Percentiles rank a stretch among this genome's conserved stretches.
Evolutionary conservation across 2,797 vertebrate genomes (phyloP).

Genomic region (Sarcophilus harrisii): DNA sequence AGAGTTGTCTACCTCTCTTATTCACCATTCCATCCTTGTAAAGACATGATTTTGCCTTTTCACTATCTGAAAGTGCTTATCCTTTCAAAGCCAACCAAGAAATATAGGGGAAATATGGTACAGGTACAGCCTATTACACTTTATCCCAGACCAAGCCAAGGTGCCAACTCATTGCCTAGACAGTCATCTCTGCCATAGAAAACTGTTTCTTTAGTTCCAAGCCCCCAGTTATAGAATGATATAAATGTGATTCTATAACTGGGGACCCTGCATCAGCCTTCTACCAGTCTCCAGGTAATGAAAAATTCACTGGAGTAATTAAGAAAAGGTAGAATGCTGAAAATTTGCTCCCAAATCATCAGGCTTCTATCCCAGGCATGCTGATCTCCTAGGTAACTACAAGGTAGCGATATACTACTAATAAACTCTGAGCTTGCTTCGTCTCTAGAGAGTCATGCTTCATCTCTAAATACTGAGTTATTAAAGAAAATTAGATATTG

Average conservation of each 20-base stretch:
- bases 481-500: constrained; percentile 25
- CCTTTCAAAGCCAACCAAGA: neutral
- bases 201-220: neutral
- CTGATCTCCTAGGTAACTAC: neutral
- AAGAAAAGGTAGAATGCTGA: neutral
- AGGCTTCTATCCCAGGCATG: neutral
- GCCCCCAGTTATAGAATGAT: neutral
- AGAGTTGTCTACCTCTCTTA: neutral
- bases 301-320: neutral
- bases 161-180: neutral
- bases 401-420: neutral
- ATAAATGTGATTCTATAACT: neutral
- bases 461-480: constrained; percentile 17
- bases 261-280: neutral
- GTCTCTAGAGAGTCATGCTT: neutral
- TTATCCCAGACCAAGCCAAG: neutral
- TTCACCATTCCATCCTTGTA: neutral
- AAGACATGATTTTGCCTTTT: neutral
- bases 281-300: neutral
- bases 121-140: neutral
- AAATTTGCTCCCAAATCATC: neutral
- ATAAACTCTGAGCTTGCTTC: neutral
- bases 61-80: neutral
- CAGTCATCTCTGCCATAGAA: neutral
- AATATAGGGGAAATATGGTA: neutral